Percentiles rank a stretch among this genome's conserved stretches.
Conservation (phyloP, 2,797 vertebrate genomes). For the Sebastes aleutianus region DNA sequence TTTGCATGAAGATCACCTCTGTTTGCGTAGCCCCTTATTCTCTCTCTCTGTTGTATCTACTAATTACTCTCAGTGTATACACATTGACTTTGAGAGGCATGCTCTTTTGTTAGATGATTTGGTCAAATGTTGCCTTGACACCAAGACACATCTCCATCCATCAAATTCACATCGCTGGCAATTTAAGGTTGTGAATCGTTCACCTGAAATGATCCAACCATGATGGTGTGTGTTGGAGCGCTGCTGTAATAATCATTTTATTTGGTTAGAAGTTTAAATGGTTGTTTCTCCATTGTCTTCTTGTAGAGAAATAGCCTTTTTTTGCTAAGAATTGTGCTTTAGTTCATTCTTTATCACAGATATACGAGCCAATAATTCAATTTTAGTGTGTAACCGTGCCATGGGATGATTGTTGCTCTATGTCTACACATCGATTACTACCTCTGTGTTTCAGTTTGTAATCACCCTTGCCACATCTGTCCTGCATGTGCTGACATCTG, state of each 20-base stretch:
- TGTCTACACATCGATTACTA: not conserved
- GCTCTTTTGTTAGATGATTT: not conserved
- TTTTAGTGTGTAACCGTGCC: not conserved
- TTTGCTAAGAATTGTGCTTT: not conserved
- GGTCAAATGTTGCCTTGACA: not conserved
- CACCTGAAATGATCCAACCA: not conserved
- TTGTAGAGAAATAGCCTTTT: not conserved
- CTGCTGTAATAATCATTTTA: not conserved
- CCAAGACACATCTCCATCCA: not conserved
- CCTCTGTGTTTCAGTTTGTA: not conserved
- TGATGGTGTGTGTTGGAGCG: not conserved
- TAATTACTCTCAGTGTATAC: not conserved
- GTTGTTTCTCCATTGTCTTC: not conserved
- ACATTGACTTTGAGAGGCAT: not conserved
- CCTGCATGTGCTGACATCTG: slow-evolving; percentile 14
- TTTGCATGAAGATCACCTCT: not conserved
- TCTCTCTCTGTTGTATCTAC: not conserved
- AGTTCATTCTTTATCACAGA: not conserved
- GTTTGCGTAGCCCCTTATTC: not conserved
- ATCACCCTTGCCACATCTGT: slow-evolving; percentile 1
- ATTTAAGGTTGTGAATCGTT: not conserved
- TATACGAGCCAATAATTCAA: not conserved
- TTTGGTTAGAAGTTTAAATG: not conserved
- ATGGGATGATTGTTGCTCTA: not conserved
- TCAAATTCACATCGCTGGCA: not conserved